phyloP scores from a whole-genome alignment of 2,888 invertebrate species.

The Strigamia transsilvanica region DNA sequence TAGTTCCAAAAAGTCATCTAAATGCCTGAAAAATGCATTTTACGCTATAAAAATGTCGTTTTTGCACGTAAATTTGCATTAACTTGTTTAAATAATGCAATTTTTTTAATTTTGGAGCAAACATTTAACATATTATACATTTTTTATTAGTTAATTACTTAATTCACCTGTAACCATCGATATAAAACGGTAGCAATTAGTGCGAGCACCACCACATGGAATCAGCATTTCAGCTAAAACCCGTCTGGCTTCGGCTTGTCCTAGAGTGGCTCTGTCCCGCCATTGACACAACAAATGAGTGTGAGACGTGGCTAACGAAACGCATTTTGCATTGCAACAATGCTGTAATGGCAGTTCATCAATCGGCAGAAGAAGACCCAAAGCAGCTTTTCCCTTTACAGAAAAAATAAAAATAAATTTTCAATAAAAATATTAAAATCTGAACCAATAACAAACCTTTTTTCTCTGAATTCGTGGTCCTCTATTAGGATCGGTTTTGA shows the following conservation, averaged over 20 bases:
- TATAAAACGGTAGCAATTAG: slow-evolving; percentile 63
- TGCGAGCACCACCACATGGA: slow-evolving; percentile 61
- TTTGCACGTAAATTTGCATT: too few relatives aligned
- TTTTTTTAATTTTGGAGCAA: too few relatives aligned
- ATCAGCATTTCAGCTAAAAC: slow-evolving; percentile 64
- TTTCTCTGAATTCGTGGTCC: slow-evolving; percentile 51
- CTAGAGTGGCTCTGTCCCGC: slow-evolving; percentile 60
- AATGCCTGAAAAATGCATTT: too few relatives aligned
- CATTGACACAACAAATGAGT: slow-evolving; percentile 59
- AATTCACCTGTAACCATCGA: slow-evolving; percentile 61
- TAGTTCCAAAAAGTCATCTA: too few relatives aligned
- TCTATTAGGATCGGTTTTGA: slow-evolving; percentile 60
- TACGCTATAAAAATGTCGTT: too few relatives aligned
- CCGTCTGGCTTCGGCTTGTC: slow-evolving; percentile 61
- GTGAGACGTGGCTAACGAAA: slow-evolving; percentile 60
- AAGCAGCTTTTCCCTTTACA: slow-evolving; percentile 60
- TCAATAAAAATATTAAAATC: background rate
- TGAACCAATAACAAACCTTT: background rate
- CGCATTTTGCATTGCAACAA: slow-evolving; percentile 62
- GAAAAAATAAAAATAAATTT: background rate
- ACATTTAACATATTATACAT: too few relatives aligned
- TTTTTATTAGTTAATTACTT: too few relatives aligned
- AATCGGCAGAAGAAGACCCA: slow-evolving; percentile 60
- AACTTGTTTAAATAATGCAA: background rate
- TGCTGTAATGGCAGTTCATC: slow-evolving; percentile 57